Conservation (phyloP, 2,888 invertebrate genomes). For the Ypsolopha sequella region DNA sequence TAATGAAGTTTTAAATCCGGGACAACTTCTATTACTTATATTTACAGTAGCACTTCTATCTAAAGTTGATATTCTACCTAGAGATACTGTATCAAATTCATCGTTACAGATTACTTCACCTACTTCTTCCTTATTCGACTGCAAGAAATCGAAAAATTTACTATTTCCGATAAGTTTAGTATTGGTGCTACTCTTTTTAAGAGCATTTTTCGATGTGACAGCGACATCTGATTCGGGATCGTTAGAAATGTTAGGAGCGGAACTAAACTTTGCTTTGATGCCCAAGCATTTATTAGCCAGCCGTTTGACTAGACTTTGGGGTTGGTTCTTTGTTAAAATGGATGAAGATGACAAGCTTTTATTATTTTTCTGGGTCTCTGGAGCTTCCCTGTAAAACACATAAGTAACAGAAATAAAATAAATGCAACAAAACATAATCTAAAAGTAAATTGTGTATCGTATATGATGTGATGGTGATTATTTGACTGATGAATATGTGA, state of each 20-base stretch:
- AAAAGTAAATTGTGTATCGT: neutral
- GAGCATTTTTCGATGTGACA: slow-evolving; percentile 36
- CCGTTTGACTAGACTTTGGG: slow-evolving; percentile 64
- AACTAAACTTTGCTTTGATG: slow-evolving; percentile 60
- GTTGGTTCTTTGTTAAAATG: slow-evolving; percentile 52
- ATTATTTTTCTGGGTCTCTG: slow-evolving; percentile 61
- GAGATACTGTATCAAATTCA: slow-evolving; percentile 62
- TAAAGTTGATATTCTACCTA: slow-evolving; percentile 52
- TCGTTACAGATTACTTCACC: slow-evolving; percentile 58
- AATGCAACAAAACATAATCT: slow-evolving; percentile 5
- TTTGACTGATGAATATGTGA: no score
- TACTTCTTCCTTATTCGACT: slow-evolving; percentile 59
- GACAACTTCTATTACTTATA: slow-evolving; percentile 60
- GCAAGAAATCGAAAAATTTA: slow-evolving; percentile 58
- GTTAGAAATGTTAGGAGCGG: slow-evolving; percentile 64
- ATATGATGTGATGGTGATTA: no score
- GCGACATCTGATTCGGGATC: slow-evolving; percentile 43
- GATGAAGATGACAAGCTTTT: slow-evolving; percentile 59
- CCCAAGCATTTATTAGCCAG: slow-evolving; percentile 68
- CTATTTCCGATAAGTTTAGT: slow-evolving; percentile 58
- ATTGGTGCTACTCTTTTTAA: slow-evolving; percentile 38
- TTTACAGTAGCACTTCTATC: slow-evolving; percentile 57
- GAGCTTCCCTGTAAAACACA: slow-evolving; percentile 66
- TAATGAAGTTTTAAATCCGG: slow-evolving; percentile 58
- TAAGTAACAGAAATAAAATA: slow-evolving; percentile 35